Base-by-base conservation (phyloP, 1,140 invertebrate genomes). In the Zaprionus ornatus region DNA sequence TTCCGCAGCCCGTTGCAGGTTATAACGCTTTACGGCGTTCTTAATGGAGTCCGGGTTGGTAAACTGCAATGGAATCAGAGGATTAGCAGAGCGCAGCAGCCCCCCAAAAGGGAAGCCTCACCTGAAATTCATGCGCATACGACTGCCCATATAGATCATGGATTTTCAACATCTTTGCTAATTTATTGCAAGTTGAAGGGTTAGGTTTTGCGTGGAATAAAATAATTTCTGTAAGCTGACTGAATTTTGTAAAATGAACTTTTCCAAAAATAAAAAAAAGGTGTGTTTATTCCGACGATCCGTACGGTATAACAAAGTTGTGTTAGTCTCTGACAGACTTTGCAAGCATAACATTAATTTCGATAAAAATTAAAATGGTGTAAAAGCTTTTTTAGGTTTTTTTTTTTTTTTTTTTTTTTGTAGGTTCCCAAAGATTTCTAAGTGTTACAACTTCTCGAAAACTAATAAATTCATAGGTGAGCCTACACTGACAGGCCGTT, bases 21-120 rank as follows among this genome's bases (percentile, higher is more conserved):
- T 86, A n/a, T 91, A 72, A 2, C 80, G 80, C 27, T 70, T 69
- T 1, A 91, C 79, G 4, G 83, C 76, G 17, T 83, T 77, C 15
- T 77, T 76, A 7, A 91, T 85, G 10, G 80, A 79, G 3, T 87
- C 86, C 0, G 82, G 80, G 3, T 79, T 77, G 3, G 75, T 15
- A 13, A 90, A 91, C 90, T 91, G 63, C 2, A 59, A 19, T 4
- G 4, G 2, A 57, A 40, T n/a, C 17, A 60, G 35, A 4, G 4
- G 40, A 45, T 17, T 45, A 45, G 29, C 9, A 32, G 29, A 10
- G 9, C 3, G 9, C 29, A 3, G 29, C 9, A 32, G 29, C 10
- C 29, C 29, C 29, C 29, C 0, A 32, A 6, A 32, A 2, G 27
- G 9, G 29, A 9, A 32, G 29, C 29, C 29, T 90, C 40, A 91